Evolutionary conservation across 2,888 invertebrate species (phyloP).

Genomic region (Pterostichus madidus): DNA sequence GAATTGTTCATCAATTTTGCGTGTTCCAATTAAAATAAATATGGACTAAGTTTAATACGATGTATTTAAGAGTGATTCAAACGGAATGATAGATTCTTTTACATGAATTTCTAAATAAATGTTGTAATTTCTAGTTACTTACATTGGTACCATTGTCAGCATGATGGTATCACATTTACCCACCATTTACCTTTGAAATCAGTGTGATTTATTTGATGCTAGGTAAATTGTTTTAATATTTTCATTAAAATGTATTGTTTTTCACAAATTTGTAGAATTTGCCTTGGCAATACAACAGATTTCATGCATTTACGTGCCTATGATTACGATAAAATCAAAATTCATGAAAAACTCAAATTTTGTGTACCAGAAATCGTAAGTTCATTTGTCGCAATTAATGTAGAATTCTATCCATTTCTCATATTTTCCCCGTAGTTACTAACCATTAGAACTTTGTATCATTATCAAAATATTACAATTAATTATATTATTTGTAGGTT

Average conservation of each 20-base stretch:
- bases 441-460: not conserved
- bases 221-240: conserved; percentile 29
- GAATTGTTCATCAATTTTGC: too few species aligned
- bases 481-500: conserved; percentile 7
- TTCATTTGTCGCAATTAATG: not conserved
- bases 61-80: too few species aligned
- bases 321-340: conserved; percentile 51
- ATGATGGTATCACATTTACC: too few species aligned
- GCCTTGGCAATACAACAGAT: not conserved
- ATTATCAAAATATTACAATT: not conserved
- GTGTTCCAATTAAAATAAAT: too few species aligned
- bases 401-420: not conserved
- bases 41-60: too few species aligned
- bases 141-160: too few species aligned
- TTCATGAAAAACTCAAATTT: conserved; percentile 52
- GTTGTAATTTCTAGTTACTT: too few species aligned
- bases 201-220: not conserved
- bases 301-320: conserved; percentile 34
- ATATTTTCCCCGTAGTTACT: not conserved
- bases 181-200: too few species aligned
- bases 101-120: too few species aligned
- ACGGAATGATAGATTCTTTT: too few species aligned
- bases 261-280: conserved; percentile 56
- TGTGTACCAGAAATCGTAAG: conserved; percentile 63
- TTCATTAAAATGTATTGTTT: conserved; percentile 55